phyloP scores from a whole-genome alignment of 1,140 invertebrate species.

The Euborellia annulipes region DNA sequence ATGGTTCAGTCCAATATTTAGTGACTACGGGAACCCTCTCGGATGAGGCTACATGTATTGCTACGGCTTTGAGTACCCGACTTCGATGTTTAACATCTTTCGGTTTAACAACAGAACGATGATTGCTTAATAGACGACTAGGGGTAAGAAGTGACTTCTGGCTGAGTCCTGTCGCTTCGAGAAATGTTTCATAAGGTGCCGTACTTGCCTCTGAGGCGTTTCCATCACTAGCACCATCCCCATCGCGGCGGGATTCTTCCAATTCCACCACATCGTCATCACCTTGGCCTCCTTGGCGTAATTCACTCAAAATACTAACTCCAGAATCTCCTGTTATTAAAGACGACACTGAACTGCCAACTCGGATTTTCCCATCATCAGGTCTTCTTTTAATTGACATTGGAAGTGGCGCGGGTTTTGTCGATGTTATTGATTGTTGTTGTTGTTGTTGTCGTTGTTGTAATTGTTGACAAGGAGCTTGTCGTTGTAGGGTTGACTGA shows the following conservation, averaged over 20 bases:
- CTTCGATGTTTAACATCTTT: constrained; percentile 55
- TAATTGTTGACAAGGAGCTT: too few species aligned
- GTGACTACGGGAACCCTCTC: constrained; percentile 16
- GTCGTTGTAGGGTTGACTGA: too few species aligned
- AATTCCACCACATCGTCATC: too few species aligned
- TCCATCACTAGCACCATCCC: too few species aligned
- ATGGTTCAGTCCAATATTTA: constrained; percentile 34
- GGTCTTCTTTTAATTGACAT: too few species aligned
- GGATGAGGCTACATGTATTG: constrained; percentile 27
- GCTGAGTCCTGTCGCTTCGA: constrained; percentile 62
- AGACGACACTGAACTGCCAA: constrained; percentile 40
- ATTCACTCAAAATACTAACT: constrained; percentile 8
- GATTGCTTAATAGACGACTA: constrained; percentile 50
- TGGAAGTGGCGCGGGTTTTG: too few species aligned
- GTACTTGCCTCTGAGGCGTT: too few species aligned
- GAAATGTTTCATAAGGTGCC: constrained; percentile 45
- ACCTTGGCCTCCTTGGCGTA: not conserved
- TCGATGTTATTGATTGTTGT: too few species aligned
- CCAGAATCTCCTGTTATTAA: constrained; percentile 32
- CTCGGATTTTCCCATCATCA: constrained; percentile 2
- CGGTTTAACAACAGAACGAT: constrained; percentile 57
- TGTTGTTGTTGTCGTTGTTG: too few species aligned
- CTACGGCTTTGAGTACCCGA: constrained; percentile 27
- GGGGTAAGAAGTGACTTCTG: constrained; percentile 64
- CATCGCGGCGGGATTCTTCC: too few species aligned